A percentile compares a stretch with the other conserved stretches of the same genome.
Conservation (phyloP, 2,113 vertebrate genomes). For the Sander vitreus region DNA sequence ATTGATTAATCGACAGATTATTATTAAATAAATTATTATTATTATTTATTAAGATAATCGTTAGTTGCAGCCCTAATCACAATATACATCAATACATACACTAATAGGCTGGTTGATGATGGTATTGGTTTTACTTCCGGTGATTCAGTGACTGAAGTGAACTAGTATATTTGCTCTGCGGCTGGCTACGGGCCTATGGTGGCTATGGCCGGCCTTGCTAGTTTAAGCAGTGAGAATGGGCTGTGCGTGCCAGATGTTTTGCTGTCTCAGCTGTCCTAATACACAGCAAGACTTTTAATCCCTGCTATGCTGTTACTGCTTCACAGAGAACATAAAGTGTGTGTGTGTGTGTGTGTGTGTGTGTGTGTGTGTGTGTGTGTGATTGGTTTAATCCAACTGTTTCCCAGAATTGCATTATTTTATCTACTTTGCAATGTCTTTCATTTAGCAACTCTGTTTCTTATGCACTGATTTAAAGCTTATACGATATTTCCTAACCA, state of each 20-base stretch:
- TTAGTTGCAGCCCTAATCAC: no score
- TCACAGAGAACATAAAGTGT: conserved; percentile 39
- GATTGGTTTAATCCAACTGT: conserved; percentile 22
- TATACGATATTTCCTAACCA: conserved; percentile 9
- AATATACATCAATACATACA: not conserved
- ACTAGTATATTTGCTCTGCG: conserved; percentile 1
- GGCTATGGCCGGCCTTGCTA: not conserved
- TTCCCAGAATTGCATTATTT: conserved; percentile 42
- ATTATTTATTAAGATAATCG: no score
- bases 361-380: not conserved
- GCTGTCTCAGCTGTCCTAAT: conserved; percentile 51
- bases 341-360: conserved; percentile 7
- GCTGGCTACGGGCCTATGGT: not conserved
- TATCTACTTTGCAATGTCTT: conserved; percentile 9
- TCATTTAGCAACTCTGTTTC: conserved; percentile 1
- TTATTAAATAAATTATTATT: no score
- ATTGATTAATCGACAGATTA: no score
- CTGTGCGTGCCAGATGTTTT: conserved; percentile 71
- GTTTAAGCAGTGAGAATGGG: conserved; percentile 38
- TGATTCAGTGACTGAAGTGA: conserved; percentile 17
- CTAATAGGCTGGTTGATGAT: conserved; percentile 16
- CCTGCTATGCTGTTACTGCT: conserved; percentile 31
- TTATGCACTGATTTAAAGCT: conserved; percentile 19
- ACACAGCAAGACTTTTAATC: conserved; percentile 65
- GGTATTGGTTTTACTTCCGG: conserved; percentile 26